Conservation (phyloP, 2,888 invertebrate species). For the Meliscaeva auricollis region DNA sequence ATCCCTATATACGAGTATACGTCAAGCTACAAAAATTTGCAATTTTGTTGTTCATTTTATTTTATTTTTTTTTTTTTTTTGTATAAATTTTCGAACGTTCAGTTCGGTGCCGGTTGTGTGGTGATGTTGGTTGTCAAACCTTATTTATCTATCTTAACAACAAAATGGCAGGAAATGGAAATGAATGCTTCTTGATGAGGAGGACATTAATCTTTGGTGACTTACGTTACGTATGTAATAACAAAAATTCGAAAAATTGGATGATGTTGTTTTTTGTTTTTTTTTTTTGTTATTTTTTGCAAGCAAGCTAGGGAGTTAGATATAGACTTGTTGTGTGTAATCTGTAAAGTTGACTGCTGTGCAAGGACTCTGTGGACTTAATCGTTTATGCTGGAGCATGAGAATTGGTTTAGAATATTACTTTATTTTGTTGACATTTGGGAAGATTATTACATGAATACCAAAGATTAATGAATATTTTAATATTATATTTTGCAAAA, state of each 20-base stretch:
- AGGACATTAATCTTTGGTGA: constrained; percentile 13
- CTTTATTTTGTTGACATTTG: too few relatives aligned
- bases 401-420: too few relatives aligned
- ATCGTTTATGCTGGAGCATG: too few relatives aligned
- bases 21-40: constrained; percentile 56
- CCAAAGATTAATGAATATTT: too few relatives aligned
- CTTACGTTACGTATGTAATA: not conserved
- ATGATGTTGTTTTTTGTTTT: not conserved
- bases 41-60: constrained; percentile 23
- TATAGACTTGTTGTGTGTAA: too few relatives aligned
- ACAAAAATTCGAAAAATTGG: too few relatives aligned
- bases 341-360: too few relatives aligned
- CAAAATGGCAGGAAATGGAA: constrained; percentile 13
- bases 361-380: too few relatives aligned
- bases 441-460: too few relatives aligned
- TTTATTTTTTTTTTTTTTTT: constrained; percentile 22
- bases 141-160: constrained; percentile 51
- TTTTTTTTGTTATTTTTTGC: too few relatives aligned
- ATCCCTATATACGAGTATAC: constrained; percentile 13
- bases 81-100: constrained; percentile 8
- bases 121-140: constrained; percentile 35
- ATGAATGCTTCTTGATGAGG: constrained; percentile 13
- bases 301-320: too few relatives aligned
- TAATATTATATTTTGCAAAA: too few relatives aligned
- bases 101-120: not conserved